Conservation (phyloP, 2,113 vertebrate genomes). For the Callipepla squamata region DNA sequence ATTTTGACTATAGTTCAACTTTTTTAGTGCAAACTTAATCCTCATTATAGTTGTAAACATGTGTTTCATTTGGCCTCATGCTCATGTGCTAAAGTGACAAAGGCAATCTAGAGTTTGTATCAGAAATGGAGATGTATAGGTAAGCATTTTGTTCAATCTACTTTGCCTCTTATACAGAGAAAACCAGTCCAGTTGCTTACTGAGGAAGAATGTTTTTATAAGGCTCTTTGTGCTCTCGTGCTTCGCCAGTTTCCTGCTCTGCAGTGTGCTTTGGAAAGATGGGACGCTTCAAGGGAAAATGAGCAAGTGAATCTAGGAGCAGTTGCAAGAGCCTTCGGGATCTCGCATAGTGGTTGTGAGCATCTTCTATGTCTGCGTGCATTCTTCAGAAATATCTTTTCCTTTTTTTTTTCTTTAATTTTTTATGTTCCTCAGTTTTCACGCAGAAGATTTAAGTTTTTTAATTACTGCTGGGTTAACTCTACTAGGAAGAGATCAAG, state of each 20-base stretch:
- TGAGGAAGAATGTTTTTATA: conserved; percentile 1
- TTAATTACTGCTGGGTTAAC: not conserved
- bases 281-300: not conserved
- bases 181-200: conserved; percentile 35
- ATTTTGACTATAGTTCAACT: conserved; percentile 71
- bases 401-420: not conserved
- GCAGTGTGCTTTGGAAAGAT: not conserved
- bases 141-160: not conserved
- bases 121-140: conserved; percentile 26
- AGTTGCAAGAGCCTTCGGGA: not conserved
- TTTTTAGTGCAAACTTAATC: conserved; percentile 69
- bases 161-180: not conserved
- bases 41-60: conserved; percentile 75
- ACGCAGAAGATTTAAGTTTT: not conserved
- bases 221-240: not conserved
- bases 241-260: not conserved
- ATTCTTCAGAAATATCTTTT: not conserved
- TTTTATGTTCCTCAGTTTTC: not conserved
- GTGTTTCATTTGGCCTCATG: conserved; percentile 71
- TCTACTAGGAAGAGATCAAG: not conserved
- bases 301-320: not conserved
- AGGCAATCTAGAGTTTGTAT: conserved; percentile 31
- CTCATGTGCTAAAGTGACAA: conserved; percentile 60
- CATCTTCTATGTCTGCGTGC: not conserved
- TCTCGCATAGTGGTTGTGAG: not conserved